These are phyloP conservation scores for Parauchenoglanis ngamensis DNA, from an alignment of 2,797 vertebrate genomes.

Conservation along the genomic window DNA sequence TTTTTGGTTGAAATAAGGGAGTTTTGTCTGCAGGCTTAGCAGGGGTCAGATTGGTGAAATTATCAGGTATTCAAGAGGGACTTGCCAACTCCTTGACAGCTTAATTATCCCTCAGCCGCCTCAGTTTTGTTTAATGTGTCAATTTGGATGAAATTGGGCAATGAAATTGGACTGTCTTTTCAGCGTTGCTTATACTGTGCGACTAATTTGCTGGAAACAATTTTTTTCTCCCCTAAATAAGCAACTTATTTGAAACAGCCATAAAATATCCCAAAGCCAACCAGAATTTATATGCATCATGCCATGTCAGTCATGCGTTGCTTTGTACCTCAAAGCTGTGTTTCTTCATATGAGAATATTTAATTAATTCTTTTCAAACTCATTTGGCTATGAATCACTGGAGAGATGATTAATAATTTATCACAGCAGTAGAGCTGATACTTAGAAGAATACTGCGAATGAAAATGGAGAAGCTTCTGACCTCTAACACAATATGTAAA, in stretches of 20 bases:
- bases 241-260: conserved; percentile 12
- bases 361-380: neutral
- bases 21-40: conserved; percentile 52
- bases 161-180: conserved; percentile 48
- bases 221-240: neutral
- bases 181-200: conserved; percentile 41
- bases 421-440: neutral
- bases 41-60: conserved; percentile 58
- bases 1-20: conserved; percentile 43
- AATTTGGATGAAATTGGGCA: conserved; percentile 54
- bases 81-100: conserved; percentile 59
- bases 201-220: conserved; percentile 40
- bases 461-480: neutral
- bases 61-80: conserved; percentile 59
- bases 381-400: neutral
- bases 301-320: neutral
- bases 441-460: neutral
- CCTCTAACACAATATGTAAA: neutral
- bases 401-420: neutral
- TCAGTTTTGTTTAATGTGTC: conserved; percentile 56
- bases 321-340: neutral
- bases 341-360: neutral
- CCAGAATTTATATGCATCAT: neutral
- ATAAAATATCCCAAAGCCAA: conserved; percentile 10
- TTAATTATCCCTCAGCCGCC: conserved; percentile 57